Base-by-base conservation (phyloP, 2,888 invertebrate genomes). In the Acrocyrtus sp. region DNA sequence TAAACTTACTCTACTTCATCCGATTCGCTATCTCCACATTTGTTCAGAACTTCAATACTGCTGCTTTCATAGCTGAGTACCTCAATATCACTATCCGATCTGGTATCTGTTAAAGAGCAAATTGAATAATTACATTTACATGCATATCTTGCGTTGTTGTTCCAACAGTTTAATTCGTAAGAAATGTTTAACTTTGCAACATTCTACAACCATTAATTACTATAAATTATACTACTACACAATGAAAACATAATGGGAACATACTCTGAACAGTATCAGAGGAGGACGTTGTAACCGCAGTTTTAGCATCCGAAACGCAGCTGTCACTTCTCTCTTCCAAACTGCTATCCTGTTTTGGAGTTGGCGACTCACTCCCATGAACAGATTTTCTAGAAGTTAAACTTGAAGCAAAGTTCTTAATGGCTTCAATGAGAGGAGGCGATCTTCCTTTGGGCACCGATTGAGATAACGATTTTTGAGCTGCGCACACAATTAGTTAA, bases 51-150 rank as follows among this genome's bases (percentile, higher is more conserved):
- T 78, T 81, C 81, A 57, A 81, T 81, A 51, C 80, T 80, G 61
- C 81, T 80, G 60, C 80, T 80, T 60, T 79, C 79, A 57, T 75
- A 77, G 47, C 81, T 81, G 6, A 81, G 39, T 1, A 79, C 79
- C 53, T 81, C 81, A 41, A 81, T 77, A 56, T 81, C 81, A 58
- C 77, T 77, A n/a, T 80, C 81, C 4, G 81, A 81, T 48, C 75
- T 78, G 15, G 74, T 77, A 66, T 81, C 78, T 79, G 39, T n/a
- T 50, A 66, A 24, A 26, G 45, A 22, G 26, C 34, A 61, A 21
- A 48, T 39, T 12, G n/a, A n/a, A n/a, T n/a, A n/a, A n/a, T n/a
- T n/a, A n/a, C n/a, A n/a, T n/a, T n/a, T n/a, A n/a, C n/a, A n/a
- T n/a, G n/a, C n/a, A n/a, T n/a, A n/a, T n/a, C n/a, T n/a, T n/a